These are phyloP conservation scores for Tethya wilhelma DNA, from an alignment of 37 sponge, comb jelly and placozoan species.

Conservation along the genomic window DNA sequence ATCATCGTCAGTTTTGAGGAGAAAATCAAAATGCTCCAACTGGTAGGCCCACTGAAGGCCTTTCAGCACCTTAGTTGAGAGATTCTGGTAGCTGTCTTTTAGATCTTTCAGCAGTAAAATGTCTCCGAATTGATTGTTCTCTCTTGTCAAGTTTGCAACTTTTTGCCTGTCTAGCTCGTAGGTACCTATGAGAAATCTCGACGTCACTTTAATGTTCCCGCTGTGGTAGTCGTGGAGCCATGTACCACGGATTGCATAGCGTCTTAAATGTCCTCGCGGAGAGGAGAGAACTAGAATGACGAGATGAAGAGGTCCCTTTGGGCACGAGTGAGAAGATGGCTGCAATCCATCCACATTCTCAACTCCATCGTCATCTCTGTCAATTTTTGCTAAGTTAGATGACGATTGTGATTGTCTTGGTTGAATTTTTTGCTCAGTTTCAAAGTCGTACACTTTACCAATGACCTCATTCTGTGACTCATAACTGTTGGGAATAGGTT, in stretches of 20 bases:
- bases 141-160: conserved; percentile 3
- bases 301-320: conserved; percentile 21
- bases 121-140: conserved; percentile 18
- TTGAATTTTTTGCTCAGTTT: no score
- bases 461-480: no score
- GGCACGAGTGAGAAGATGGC: not conserved
- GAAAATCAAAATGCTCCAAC: conserved; percentile 33
- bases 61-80: conserved; percentile 51
- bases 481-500: no score
- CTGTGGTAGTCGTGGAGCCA: conserved; percentile 40
- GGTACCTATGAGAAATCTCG: conserved; percentile 53
- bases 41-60: conserved; percentile 21
- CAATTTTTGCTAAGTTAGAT: no score
- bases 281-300: conserved; percentile 29
- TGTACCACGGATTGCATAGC: conserved; percentile 43
- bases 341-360: not conserved
- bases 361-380: not conserved
- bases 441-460: no score
- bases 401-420: no score
- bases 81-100: conserved; percentile 41
- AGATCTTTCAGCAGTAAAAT: conserved; percentile 31
- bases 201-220: conserved; percentile 8
- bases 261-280: not conserved
- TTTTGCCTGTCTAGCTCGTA: not conserved
- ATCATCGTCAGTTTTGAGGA: conserved; percentile 73